Conservation (phyloP, 2,888 invertebrate species). For the Chloromyia formosa region DNA sequence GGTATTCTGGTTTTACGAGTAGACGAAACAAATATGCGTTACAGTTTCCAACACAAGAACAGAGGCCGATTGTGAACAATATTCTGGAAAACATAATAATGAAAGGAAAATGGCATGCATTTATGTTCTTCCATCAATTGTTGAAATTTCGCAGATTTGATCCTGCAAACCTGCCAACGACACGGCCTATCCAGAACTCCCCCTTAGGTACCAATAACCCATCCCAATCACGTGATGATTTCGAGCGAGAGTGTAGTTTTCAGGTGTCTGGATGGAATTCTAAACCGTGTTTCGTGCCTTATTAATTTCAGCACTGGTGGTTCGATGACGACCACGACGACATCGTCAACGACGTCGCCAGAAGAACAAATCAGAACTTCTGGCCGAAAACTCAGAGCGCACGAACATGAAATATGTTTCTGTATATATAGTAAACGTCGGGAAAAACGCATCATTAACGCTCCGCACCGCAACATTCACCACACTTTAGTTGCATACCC, state of each 20-base stretch:
- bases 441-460: slow-evolving; percentile 45
- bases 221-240: slow-evolving; percentile 23
- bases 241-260: slow-evolving; percentile 9
- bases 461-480: slow-evolving; percentile 8
- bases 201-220: background rate
- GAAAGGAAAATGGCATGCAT: background rate
- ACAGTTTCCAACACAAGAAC: background rate
- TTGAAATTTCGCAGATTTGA: background rate
- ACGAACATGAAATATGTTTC: background rate
- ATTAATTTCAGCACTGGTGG: slow-evolving; percentile 42
- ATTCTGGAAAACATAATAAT: too few relatives aligned
- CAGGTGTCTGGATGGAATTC: slow-evolving; percentile 32
- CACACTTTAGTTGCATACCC: slow-evolving; percentile 2
- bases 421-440: background rate
- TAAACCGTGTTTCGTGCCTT: slow-evolving; percentile 43
- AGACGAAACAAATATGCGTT: too few relatives aligned
- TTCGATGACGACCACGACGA: slow-evolving; percentile 13
- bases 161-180: background rate
- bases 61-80: background rate
- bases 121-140: background rate
- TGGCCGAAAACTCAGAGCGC: slow-evolving; percentile 1
- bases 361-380: slow-evolving; percentile 28
- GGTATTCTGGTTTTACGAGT: slow-evolving; percentile 6
- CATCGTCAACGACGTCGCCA: background rate
- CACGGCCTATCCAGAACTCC: background rate